These are phyloP conservation scores for Parauchenoglanis punctatus DNA, from an alignment of 2,797 vertebrate species.

Conservation along the genomic window DNA sequence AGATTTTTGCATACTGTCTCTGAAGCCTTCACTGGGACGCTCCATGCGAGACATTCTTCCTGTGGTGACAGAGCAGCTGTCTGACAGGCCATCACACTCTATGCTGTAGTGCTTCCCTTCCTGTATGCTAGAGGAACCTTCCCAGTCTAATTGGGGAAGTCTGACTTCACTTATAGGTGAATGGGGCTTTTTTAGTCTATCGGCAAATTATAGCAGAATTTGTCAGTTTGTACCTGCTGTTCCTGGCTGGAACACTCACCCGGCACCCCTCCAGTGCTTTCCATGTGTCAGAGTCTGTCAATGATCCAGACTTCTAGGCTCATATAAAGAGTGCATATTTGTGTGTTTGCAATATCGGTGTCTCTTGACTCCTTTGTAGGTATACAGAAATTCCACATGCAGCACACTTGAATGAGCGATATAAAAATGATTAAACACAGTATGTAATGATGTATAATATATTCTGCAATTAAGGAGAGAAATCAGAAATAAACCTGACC, in stretches of 20 bases:
- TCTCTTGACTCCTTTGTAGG: neutral
- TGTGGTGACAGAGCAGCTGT: conserved; percentile 29
- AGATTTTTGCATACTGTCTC: conserved; percentile 15
- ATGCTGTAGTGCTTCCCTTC: conserved; percentile 3
- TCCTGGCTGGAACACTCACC: neutral
- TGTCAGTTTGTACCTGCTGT: conserved; percentile 26
- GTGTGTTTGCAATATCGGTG: neutral
- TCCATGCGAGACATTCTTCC: conserved; percentile 49
- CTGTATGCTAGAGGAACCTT: conserved; percentile 22
- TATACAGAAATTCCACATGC: neutral
- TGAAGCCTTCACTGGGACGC: conserved; percentile 13
- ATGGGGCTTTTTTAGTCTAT: conserved; percentile 23
- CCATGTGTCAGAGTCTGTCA: conserved; percentile 7
- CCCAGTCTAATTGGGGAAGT: conserved; percentile 46
- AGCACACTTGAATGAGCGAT: neutral
- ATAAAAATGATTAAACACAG: neutral
- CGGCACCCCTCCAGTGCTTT: conserved; percentile 10
- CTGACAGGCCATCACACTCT: conserved; percentile 38
- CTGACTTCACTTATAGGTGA: conserved; percentile 44
- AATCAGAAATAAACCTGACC: conserved; percentile 33
- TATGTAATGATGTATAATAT: conserved; percentile 14
- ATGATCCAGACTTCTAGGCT: neutral
- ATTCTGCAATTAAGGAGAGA: conserved; percentile 27
- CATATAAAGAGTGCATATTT: neutral
- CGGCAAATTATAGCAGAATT: conserved; percentile 34